Percentiles rank a stretch among this genome's conserved stretches.
Evolutionary conservation across 1,140 invertebrate genomes (phyloP).

Genomic region (Drosophila carrolli): DNA sequence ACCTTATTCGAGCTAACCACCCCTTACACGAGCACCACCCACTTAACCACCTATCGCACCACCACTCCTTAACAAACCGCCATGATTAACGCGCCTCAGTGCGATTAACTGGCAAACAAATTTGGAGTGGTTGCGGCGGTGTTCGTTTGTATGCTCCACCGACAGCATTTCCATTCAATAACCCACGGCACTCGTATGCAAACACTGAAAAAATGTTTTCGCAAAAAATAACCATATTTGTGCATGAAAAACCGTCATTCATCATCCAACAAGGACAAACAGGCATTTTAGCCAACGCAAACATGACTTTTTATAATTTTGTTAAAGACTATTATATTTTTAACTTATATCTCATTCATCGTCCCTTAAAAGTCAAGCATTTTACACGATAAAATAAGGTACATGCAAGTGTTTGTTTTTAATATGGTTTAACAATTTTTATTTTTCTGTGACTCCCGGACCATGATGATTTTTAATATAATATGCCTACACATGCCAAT

Average conservation of each 20-base stretch:
- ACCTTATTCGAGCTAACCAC: constrained; percentile 16
- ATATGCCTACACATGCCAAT: too few relatives aligned
- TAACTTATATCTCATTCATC: constrained; percentile 6
- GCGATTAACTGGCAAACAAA: constrained; percentile 50
- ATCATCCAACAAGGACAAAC: neutral
- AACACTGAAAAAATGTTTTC: constrained; percentile 11
- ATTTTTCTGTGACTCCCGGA: too few relatives aligned
- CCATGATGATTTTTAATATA: too few relatives aligned
- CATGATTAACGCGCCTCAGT: constrained; percentile 50
- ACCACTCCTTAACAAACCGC: constrained; percentile 5
- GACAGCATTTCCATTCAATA: constrained; percentile 56
- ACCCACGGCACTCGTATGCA: constrained; percentile 21
- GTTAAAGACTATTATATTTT: constrained; percentile 3
- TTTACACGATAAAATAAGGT: neutral
- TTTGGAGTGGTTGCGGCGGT: constrained; percentile 31
- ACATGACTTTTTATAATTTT: neutral
- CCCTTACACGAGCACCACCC: neutral
- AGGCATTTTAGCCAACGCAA: neutral
- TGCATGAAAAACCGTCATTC: constrained; percentile 6
- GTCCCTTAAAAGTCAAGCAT: neutral
- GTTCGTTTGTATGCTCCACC: constrained; percentile 19
- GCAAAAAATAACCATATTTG: neutral
- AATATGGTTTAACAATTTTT: too few relatives aligned
- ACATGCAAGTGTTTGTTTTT: neutral
- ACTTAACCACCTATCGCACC: neutral